Evolutionary conservation across 2,797 vertebrate genomes (phyloP).

Genomic region (Botia almorhae): DNA sequence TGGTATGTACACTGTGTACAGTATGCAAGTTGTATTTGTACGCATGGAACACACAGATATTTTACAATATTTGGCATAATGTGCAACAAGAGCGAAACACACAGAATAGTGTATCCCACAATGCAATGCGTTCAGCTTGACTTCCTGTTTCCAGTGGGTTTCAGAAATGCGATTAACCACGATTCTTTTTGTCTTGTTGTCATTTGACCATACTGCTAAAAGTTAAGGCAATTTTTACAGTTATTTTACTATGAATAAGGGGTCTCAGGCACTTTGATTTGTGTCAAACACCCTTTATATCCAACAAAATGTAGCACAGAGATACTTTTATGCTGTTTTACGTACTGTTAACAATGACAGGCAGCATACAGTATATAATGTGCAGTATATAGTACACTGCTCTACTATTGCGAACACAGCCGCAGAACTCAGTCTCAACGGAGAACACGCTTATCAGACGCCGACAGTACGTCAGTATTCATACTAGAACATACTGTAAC

Average conservation of each 20-base stretch:
- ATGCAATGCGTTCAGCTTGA: not conserved
- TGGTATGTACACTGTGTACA: not conserved
- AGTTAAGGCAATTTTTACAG: not conserved
- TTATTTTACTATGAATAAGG: not conserved
- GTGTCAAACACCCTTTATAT: not conserved
- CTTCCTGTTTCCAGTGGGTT: not conserved
- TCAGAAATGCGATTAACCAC: not conserved
- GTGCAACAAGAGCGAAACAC: not conserved
- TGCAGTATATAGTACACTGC: not conserved
- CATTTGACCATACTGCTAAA: not conserved
- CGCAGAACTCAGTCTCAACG: not conserved
- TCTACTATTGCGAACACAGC: not conserved
- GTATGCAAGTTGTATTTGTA: not conserved
- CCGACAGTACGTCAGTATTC: conserved; percentile 4
- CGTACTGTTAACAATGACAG: not conserved
- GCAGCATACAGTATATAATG: not conserved
- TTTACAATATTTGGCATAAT: not conserved
- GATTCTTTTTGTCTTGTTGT: not conserved
- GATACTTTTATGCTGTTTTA: too few relatives aligned
- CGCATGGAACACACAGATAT: not conserved
- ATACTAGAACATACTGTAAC: conserved; percentile 13
- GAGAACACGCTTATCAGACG: conserved; percentile 15
- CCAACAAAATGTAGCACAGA: not conserved
- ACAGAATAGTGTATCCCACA: not conserved
- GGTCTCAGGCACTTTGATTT: not conserved